A percentile compares a stretch with the other conserved stretches of the same genome.
These are phyloP conservation scores for Pempheris klunzingeri DNA, from an alignment of 2,797 vertebrate genomes.

Conservation along the genomic window DNA sequence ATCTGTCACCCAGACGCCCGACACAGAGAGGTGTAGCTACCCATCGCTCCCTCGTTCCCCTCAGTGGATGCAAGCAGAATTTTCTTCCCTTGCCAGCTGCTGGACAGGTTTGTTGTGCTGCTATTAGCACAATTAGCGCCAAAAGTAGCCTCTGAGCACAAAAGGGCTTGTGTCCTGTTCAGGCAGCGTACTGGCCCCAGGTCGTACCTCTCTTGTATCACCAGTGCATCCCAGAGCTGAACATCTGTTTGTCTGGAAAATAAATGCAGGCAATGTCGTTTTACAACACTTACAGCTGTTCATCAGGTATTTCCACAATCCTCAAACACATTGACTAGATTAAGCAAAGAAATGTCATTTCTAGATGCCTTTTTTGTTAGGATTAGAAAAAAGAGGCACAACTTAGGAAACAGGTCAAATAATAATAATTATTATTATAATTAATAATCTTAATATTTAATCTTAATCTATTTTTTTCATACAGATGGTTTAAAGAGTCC, in stretches of 20 bases:
- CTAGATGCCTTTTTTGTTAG: background rate
- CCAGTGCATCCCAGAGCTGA: background rate
- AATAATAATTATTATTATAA: too few relatives aligned
- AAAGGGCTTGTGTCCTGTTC: constrained; percentile 8
- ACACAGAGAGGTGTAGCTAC: constrained; percentile 17
- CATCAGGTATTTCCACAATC: background rate
- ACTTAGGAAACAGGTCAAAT: background rate
- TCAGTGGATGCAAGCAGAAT: background rate
- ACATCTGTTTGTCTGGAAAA: constrained; percentile 1
- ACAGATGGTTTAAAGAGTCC: background rate
- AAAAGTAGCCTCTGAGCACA: constrained; percentile 7
- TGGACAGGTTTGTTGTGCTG: constrained; percentile 22
- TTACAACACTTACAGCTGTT: constrained; percentile 4
- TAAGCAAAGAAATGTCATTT: background rate
- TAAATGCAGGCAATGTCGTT: background rate
- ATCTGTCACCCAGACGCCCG: constrained; percentile 70
- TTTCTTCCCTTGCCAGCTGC: constrained; percentile 15
- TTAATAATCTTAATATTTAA: too few relatives aligned
- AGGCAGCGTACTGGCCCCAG: background rate
- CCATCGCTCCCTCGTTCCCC: constrained; percentile 10
- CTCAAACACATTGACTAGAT: background rate
- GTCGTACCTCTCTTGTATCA: background rate
- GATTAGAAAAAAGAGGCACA: background rate
- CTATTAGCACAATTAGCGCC: constrained; percentile 25
- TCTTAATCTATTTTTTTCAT: background rate